Conservation (phyloP, 2,113 vertebrate genomes). For the Physeter macrocephalus region DNA sequence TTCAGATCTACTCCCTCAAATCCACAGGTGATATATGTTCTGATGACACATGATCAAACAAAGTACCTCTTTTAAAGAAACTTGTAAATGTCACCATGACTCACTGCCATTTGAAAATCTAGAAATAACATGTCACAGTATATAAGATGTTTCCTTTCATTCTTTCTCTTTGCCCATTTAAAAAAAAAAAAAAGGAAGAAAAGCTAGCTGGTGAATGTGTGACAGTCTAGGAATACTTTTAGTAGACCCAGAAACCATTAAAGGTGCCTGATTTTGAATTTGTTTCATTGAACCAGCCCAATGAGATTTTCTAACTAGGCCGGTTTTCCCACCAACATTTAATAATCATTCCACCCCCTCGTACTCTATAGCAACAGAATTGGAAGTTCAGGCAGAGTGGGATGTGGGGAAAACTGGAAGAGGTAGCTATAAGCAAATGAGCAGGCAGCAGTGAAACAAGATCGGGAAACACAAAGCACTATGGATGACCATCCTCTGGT, state of each 20-base stretch:
- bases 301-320: background rate
- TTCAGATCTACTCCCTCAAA: background rate
- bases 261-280: background rate
- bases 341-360: background rate
- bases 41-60: conserved; percentile 8
- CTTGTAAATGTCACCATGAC: conserved; percentile 18
- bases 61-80: conserved; percentile 25
- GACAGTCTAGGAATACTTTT: background rate
- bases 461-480: background rate
- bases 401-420: background rate
- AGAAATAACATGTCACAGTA: background rate
- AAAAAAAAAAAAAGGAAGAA: background rate
- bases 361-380: background rate
- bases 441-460: background rate
- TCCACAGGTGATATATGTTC: background rate
- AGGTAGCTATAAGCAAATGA: background rate
- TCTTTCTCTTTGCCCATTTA: background rate
- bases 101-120: background rate
- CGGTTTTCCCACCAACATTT: background rate
- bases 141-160: background rate
- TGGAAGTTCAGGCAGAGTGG: background rate
- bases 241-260: background rate
- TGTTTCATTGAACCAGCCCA: background rate
- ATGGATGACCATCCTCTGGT: background rate
- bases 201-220: background rate